phyloP scores from a whole-genome alignment of 1,140 invertebrate species.

The Ylistrum balloti region DNA sequence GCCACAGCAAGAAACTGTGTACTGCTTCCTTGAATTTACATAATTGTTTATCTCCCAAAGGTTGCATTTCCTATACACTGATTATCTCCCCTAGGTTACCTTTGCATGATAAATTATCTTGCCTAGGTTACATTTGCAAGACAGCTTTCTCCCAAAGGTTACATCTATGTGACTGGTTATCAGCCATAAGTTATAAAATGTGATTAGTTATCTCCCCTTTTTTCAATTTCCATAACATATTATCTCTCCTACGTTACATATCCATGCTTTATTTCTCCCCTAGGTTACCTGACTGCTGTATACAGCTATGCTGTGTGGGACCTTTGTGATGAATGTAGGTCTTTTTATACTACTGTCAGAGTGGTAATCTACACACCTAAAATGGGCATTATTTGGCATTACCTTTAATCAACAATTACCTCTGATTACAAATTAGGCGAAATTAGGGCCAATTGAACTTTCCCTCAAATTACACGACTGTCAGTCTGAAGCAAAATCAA shows the following conservation, averaged over 20 bases:
- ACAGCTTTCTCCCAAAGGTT: no score
- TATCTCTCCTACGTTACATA: no score
- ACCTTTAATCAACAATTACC: neutral
- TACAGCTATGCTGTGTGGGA: no score
- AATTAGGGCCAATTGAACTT: constrained; percentile 5
- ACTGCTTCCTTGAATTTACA: neutral
- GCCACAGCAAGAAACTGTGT: no score
- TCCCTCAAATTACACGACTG: neutral
- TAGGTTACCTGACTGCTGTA: no score
- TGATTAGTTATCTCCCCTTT: no score
- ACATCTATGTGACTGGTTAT: neutral
- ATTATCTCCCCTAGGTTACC: neutral
- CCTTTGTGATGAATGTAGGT: no score
- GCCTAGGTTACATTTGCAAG: neutral
- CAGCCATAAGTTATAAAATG: neutral
- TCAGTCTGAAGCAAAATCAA: neutral
- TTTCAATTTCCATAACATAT: no score
- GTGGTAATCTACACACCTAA: constrained; percentile 10
- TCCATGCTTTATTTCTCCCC: no score
- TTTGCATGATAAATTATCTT: neutral
- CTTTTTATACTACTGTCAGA: neutral
- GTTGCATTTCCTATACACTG: neutral
- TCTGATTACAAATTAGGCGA: neutral
- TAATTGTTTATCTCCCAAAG: neutral
- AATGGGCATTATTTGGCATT: neutral